Base-by-base conservation (phyloP, 1,140 invertebrate species). In the Neodiprion fabricii region DNA sequence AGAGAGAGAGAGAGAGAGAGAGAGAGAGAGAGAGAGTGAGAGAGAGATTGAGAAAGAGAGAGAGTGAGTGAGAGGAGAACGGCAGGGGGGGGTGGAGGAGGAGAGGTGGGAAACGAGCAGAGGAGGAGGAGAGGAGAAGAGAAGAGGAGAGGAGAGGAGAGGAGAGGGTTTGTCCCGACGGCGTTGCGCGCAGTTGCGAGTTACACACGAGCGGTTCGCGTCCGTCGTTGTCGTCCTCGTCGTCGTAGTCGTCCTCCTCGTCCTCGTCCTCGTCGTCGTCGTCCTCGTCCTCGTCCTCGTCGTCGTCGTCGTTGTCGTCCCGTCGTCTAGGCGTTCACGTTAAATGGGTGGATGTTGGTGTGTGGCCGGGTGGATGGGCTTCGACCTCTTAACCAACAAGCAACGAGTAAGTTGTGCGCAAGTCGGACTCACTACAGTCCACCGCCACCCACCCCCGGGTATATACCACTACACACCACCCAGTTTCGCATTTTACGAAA, bases 1-100 rank as follows among this genome's bases (percentile, higher is more conserved):
- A 69, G 61, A 72, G 71, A 71, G 75, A 73, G 77, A 65, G 70
- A 48, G 77, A 69, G 68, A 76, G 75, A 77, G 75, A 81, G 76
- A 66, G 68, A 66, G 23, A 70, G 23, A 70, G 67, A 10, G 1
- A 67, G 8, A 67, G 9, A 9, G 66, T 10, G 66, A 21, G 17
- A 17, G 17, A 17, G 17, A 17, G 17, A 17, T 17, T 17, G 17
- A 17, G 17, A 17, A 0, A 17, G 17, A 17, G 17, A 17, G 17
- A 53, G 50, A 11, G 70, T 23, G 65, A 53, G 65, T 50, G 71
- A 50, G 71, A 72, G 50, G 50, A 72, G 28, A 61, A 72, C 71
- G 23, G 67, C 53, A 12, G 53, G 66, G 12, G 72, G 17, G 68
- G 9, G 21, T 23, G 23, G 9, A 9, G 61, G 12, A n/a, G 9